These are phyloP conservation scores for Apis cerana DNA, from an alignment of 1,140 invertebrate species.

Conservation along the genomic window DNA sequence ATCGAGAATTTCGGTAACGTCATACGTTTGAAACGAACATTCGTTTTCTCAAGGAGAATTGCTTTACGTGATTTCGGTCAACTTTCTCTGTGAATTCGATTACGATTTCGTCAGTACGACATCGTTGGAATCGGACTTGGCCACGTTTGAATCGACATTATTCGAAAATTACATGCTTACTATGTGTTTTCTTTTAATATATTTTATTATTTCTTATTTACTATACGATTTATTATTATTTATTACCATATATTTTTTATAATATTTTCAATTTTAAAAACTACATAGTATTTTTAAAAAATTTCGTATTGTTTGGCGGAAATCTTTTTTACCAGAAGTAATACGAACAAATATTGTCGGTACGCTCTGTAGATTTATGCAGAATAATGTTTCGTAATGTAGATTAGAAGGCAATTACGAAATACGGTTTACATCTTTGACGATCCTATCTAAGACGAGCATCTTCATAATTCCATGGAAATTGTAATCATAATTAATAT, in stretches of 20 bases:
- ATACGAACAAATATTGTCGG: neutral
- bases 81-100: slow-evolving; percentile 36
- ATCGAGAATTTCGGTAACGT: slow-evolving; percentile 8
- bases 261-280: too few species aligned
- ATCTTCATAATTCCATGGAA: neutral
- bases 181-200: too few species aligned
- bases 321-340: too few species aligned
- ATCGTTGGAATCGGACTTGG: too few species aligned
- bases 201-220: too few species aligned
- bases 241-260: too few species aligned
- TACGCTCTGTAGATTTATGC: neutral
- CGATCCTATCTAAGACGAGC: neutral
- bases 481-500: neutral
- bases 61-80: slow-evolving; percentile 31
- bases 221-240: too few species aligned
- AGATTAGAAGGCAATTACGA: neutral
- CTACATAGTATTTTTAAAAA: too few species aligned
- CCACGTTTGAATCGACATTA: too few species aligned
- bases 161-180: too few species aligned
- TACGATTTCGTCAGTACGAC: neutral
- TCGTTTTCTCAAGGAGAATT: slow-evolving; percentile 6
- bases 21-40: neutral
- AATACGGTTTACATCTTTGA: neutral
- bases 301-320: too few species aligned
- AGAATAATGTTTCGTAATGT: neutral